Percentiles rank a stretch among this genome's conserved stretches.
Evolutionary conservation across 1,140 invertebrate genomes (phyloP).

Genomic region (Atta colombica): DNA sequence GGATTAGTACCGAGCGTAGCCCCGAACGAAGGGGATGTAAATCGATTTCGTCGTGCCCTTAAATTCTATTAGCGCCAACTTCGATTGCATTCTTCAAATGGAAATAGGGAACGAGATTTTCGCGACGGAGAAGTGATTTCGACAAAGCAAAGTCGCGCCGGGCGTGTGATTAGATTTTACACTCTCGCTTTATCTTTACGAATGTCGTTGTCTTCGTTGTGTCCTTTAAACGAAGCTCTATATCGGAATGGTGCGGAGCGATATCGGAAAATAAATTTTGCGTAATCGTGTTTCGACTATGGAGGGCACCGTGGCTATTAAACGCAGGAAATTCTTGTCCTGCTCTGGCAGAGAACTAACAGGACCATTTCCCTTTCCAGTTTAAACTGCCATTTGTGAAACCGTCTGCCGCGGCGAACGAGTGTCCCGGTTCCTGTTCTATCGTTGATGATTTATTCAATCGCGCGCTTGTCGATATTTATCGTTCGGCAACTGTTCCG

Average conservation of each 20-base stretch:
- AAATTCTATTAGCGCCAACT: conserved; percentile 63
- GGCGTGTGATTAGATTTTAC: conserved; percentile 58
- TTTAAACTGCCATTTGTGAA: conserved; percentile 65
- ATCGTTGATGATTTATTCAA: conserved; percentile 76
- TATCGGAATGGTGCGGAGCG: not conserved
- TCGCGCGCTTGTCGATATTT: conserved; percentile 75
- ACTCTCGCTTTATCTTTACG: conserved; percentile 57
- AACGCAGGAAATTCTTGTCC: conserved; percentile 63
- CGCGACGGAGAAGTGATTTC: conserved; percentile 67
- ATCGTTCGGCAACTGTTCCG: conserved; percentile 54
- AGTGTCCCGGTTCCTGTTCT: conserved; percentile 58
- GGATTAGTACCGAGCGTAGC: conserved; percentile 64
- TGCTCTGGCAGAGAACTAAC: conserved; percentile 38
- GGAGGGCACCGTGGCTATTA: conserved; percentile 41
- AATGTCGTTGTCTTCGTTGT: conserved; percentile 41
- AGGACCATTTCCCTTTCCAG: conserved; percentile 52
- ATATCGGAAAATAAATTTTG: conserved; percentile 62
- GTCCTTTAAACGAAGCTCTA: conserved; percentile 34
- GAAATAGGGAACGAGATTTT: conserved; percentile 73
- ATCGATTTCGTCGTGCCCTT: conserved; percentile 62
- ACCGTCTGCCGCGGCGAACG: conserved; percentile 23
- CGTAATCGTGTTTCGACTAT: conserved; percentile 58
- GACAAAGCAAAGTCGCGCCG: conserved; percentile 57
- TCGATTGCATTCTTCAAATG: conserved; percentile 73
- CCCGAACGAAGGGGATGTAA: conserved; percentile 63